Conservation (phyloP, 30 jellyfish, hydroid and myxozoan genomes). For the Turritopsis rubra region DNA sequence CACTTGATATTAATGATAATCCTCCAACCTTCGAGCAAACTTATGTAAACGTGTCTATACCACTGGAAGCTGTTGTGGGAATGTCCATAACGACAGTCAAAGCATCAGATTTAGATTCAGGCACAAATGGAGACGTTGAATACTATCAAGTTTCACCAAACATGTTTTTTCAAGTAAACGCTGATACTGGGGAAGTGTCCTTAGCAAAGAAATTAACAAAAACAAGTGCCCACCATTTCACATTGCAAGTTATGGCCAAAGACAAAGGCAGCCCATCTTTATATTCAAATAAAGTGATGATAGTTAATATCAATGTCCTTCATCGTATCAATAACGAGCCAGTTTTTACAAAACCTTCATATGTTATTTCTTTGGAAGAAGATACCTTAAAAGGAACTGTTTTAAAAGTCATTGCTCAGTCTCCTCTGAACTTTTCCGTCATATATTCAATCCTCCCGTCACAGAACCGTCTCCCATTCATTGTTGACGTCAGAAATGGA, state of each 20-base stretch:
- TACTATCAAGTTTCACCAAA: constrained; percentile 39
- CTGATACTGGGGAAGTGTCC: constrained; percentile 44
- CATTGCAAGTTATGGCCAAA: constrained; percentile 47
- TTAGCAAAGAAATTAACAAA: constrained; percentile 26
- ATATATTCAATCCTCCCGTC: background rate
- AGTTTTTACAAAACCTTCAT: background rate
- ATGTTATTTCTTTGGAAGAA: background rate
- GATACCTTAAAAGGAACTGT: background rate
- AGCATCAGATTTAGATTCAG: constrained; percentile 61
- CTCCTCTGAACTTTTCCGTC: background rate
- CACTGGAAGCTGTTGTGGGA: constrained; percentile 34
- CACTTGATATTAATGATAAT: constrained; percentile 51
- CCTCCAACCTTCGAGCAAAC: constrained; percentile 47
- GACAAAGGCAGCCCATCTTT: constrained; percentile 67
- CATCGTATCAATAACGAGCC: background rate
- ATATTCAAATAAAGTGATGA: constrained; percentile 34
- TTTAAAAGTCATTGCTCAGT: background rate
- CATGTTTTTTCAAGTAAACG: constrained; percentile 34
- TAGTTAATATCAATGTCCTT: constrained; percentile 37
- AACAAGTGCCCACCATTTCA: constrained; percentile 31
- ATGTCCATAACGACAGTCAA: constrained; percentile 27
- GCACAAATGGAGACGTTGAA: constrained; percentile 20
- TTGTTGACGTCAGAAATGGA: background rate
- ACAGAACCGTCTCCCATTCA: background rate
- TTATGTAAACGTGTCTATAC: constrained; percentile 34